Conservation (phyloP, 2,797 vertebrate genomes). For the Tapera naevia region DNA sequence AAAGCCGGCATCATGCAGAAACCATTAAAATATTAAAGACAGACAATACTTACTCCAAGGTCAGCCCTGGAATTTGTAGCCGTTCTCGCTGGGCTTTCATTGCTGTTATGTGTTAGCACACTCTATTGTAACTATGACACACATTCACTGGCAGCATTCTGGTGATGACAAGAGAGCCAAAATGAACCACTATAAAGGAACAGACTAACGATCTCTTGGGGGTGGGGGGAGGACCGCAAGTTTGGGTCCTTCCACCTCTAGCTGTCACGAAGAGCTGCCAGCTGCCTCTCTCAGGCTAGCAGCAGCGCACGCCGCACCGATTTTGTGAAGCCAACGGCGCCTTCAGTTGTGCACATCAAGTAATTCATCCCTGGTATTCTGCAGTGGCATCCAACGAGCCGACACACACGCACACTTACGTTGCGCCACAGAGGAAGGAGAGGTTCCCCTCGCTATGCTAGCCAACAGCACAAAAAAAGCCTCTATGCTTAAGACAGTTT, state of each 20-base stretch:
- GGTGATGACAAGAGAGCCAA: slow-evolving; percentile 90
- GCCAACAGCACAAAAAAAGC: slow-evolving; percentile 11
- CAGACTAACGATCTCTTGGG: slow-evolving; percentile 78
- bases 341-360: slow-evolving; percentile 63
- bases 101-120: slow-evolving; percentile 85
- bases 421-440: slow-evolving; percentile 66
- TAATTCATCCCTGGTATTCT: slow-evolving; percentile 60
- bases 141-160: slow-evolving; percentile 84
- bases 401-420: slow-evolving; percentile 38
- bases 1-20: slow-evolving; percentile 80
- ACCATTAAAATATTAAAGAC: slow-evolving; percentile 82
- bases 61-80: slow-evolving; percentile 98
- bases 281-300: slow-evolving; percentile 72
- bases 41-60: slow-evolving; percentile 99
- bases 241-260: slow-evolving; percentile 89
- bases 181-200: slow-evolving; percentile 85
- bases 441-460: slow-evolving; percentile 32
- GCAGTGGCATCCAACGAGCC: slow-evolving; percentile 52
- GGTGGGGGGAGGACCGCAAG: slow-evolving; percentile 73
- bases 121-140: slow-evolving; percentile 95
- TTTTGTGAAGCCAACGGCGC: slow-evolving; percentile 52
- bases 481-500: slow-evolving; percentile 33
- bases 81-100: slow-evolving; percentile 99
- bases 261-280: slow-evolving; percentile 84
- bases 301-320: slow-evolving; percentile 37